These are phyloP conservation scores for Resseliella maxima DNA, from an alignment of 2,888 invertebrate genomes.

Conservation along the genomic window DNA sequence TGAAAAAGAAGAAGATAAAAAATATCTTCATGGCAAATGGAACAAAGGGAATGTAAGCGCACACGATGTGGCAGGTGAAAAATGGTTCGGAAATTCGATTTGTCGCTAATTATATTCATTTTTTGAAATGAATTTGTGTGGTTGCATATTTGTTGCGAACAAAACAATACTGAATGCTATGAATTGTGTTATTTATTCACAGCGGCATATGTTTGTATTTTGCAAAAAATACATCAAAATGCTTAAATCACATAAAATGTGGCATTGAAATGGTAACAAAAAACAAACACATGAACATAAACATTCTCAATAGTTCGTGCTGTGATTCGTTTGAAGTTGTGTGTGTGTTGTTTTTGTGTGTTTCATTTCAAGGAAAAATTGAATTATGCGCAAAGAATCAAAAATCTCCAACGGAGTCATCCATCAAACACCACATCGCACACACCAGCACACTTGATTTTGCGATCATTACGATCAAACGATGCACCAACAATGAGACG, in stretches of 20 bases:
- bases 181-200: background rate
- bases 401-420: constrained; percentile 36
- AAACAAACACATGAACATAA: background rate
- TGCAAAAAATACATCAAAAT: background rate
- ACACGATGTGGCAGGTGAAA: background rate
- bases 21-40: background rate
- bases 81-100: constrained; percentile 16
- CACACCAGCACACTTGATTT: background rate
- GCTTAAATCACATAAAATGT: background rate
- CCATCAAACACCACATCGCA: constrained; percentile 51
- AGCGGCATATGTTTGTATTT: background rate
- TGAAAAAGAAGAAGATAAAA: background rate
- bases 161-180: background rate
- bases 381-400: background rate
- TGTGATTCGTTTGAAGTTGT: background rate
- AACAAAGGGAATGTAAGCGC: background rate
- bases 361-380: background rate
- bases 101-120: constrained; percentile 48
- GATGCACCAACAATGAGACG: background rate
- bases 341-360: background rate
- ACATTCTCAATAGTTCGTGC: constrained; percentile 1
- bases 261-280: constrained; percentile 28
- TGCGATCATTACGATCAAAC: background rate
- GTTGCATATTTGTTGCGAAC: background rate
- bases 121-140: too few relatives aligned